A percentile compares a stretch with the other conserved stretches of the same genome.
Evolutionary conservation across 2,797 vertebrate species (phyloP).

Genomic region (Coreius guichenoti): DNA sequence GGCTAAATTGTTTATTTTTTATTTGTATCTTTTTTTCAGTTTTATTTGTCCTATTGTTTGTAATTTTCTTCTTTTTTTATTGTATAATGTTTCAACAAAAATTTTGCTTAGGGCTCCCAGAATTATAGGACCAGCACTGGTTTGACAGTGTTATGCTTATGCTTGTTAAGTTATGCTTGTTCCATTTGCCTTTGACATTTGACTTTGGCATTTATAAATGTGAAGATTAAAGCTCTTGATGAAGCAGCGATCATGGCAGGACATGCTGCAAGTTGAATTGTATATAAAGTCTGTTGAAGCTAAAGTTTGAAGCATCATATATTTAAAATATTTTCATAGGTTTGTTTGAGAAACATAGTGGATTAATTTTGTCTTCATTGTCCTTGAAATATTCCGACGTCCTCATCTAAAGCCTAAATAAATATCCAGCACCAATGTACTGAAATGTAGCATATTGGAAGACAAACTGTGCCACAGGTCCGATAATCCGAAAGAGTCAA

Average conservation of each 20-base stretch:
- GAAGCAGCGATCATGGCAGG: neutral
- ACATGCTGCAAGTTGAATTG: neutral
- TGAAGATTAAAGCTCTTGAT: neutral
- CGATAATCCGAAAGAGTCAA: neutral
- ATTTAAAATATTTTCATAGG: neutral
- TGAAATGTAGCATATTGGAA: neutral
- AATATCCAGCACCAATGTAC: neutral
- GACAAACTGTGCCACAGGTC: conserved; percentile 1
- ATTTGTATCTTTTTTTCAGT: no score
- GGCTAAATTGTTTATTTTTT: no score
- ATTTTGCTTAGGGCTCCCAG: neutral
- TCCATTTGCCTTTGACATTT: neutral
- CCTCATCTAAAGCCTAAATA: neutral
- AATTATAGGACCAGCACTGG: neutral
- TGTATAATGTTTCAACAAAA: no score
- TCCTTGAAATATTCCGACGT: neutral
- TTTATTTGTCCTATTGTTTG: no score
- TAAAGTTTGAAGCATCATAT: neutral
- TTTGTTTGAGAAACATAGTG: neutral
- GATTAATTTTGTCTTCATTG: neutral
- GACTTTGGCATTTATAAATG: conserved; percentile 12
- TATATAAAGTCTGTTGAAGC: neutral
- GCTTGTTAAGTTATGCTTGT: no score
- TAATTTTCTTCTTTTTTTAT: no score
- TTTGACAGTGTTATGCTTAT: no score